A percentile compares a stretch with the other conserved stretches of the same genome.
These are phyloP conservation scores for Cichladusa arquata DNA, from an alignment of 2,113 vertebrate genomes.

Conservation along the genomic window DNA sequence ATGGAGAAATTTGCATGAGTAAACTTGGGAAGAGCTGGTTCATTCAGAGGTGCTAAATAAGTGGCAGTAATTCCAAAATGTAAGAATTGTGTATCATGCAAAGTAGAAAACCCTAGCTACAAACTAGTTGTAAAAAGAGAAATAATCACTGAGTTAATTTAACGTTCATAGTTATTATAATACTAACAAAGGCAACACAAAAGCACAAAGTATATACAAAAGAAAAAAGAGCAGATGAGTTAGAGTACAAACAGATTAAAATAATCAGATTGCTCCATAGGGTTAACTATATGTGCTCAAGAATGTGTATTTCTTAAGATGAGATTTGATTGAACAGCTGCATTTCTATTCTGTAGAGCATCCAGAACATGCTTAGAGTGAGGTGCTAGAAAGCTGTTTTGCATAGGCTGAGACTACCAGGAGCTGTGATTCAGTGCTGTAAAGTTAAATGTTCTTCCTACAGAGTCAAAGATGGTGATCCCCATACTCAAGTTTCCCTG, in stretches of 20 bases:
- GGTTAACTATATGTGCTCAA: neutral
- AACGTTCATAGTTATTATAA: neutral
- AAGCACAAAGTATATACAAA: neutral
- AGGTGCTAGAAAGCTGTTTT: neutral
- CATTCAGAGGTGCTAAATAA: neutral
- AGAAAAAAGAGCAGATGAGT: neutral
- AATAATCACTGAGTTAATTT: neutral
- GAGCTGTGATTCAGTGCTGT: neutral
- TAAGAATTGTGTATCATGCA: neutral
- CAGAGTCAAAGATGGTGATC: neutral
- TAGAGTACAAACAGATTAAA: neutral
- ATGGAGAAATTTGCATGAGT: neutral
- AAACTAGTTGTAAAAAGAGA: neutral
- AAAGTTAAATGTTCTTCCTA: neutral
- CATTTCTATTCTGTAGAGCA: neutral
- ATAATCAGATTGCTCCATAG: neutral
- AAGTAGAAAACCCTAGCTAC: neutral
- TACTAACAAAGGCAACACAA: neutral
- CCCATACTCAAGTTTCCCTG: neutral
- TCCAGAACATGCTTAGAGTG: neutral
- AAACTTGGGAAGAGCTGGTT: neutral
- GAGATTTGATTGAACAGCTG: neutral
- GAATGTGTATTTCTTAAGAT: neutral
- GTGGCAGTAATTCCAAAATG: neutral
- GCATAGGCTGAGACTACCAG: neutral